Conservation (phyloP, 2,888 invertebrate genomes). For the Apoderus coryli region DNA sequence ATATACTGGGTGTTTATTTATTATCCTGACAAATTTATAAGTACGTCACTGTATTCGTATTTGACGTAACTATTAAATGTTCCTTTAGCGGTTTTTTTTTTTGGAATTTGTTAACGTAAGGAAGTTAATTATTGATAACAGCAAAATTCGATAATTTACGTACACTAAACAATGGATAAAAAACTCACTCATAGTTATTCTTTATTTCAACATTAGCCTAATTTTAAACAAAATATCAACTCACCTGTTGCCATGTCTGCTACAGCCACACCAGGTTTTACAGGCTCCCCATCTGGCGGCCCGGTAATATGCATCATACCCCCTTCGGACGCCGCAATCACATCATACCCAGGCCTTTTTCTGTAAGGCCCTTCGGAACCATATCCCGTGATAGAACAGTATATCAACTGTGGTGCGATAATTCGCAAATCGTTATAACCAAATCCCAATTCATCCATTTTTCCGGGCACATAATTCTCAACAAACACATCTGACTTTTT, state of each 20-base stretch:
- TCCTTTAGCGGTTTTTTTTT: too few relatives aligned
- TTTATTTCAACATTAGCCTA: too few relatives aligned
- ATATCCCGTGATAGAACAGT: conserved; percentile 89
- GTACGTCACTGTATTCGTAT: too few relatives aligned
- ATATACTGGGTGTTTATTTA: too few relatives aligned
- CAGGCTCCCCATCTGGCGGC: conserved; percentile 65
- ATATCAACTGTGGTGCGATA: conserved; percentile 67
- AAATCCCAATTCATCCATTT: conserved; percentile 56
- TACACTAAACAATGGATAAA: too few relatives aligned
- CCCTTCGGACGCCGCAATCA: conserved; percentile 85
- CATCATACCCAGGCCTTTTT: conserved; percentile 87
- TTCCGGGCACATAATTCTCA: conserved; percentile 91
- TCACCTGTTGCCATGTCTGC: conserved; percentile 77
- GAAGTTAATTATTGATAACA: too few relatives aligned
- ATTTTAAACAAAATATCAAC: too few relatives aligned
- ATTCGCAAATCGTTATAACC: conserved; percentile 62
- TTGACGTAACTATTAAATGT: too few relatives aligned
- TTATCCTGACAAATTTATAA: too few relatives aligned
- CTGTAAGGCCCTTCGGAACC: conserved; percentile 78
- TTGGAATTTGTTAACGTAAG: too few relatives aligned
- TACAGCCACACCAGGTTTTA: conserved; percentile 84
- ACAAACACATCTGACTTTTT: conserved; percentile 72
- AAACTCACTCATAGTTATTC: too few relatives aligned
- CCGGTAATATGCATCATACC: conserved; percentile 87
- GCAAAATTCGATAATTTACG: too few relatives aligned